Evolutionary conservation across 2,888 invertebrate genomes (phyloP).

Genomic region (Calliphora vomitoria): DNA sequence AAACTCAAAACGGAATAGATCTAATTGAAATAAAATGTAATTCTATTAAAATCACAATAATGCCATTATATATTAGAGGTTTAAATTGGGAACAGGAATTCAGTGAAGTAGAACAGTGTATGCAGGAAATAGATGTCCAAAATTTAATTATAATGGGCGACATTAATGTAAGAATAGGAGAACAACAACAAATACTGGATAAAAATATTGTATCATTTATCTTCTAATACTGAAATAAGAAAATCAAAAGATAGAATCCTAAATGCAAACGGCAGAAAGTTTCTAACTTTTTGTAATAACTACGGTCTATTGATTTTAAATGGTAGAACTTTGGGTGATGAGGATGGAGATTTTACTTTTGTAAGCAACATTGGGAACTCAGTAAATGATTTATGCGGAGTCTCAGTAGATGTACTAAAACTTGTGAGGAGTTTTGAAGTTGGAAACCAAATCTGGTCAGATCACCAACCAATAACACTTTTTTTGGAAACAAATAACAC

Average conservation of each 20-base stretch:
- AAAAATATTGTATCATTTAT: neutral
- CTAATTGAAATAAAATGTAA: neutral
- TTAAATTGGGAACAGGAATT: neutral
- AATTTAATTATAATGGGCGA: neutral
- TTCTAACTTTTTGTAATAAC: neutral
- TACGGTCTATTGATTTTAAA: neutral
- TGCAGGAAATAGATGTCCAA: neutral
- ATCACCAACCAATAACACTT: neutral
- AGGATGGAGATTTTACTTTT: constrained; percentile 14
- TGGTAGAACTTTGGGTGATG: constrained; percentile 1
- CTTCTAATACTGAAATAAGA: neutral
- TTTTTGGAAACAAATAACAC: no score
- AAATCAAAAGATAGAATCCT: constrained; percentile 15
- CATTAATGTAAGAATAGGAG: neutral
- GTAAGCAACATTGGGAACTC: neutral
- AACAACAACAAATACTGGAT: neutral
- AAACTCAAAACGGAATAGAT: no score
- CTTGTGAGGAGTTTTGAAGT: neutral
- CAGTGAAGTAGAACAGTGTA: neutral
- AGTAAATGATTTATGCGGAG: constrained; percentile 4
- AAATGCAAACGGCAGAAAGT: constrained; percentile 3
- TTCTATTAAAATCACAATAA: neutral
- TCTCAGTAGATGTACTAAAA: neutral
- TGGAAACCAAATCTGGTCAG: neutral
- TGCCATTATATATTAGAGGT: neutral